These are phyloP conservation scores for Rhea americana DNA, from an alignment of 2,113 vertebrate genomes.

Conservation along the genomic window DNA sequence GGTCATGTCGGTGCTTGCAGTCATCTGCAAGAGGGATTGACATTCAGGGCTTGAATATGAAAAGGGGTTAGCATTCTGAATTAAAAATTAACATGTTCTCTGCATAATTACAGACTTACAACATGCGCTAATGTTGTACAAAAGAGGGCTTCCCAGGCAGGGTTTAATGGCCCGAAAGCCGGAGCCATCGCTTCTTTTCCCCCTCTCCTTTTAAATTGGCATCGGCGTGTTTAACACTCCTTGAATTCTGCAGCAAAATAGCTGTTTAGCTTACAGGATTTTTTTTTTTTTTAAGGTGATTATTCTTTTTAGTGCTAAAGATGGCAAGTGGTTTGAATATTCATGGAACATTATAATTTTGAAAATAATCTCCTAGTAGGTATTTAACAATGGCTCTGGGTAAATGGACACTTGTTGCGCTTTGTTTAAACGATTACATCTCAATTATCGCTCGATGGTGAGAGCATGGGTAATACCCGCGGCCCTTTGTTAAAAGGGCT, in stretches of 20 bases:
- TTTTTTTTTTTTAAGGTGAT: constrained; percentile 5
- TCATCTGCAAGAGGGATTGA: neutral
- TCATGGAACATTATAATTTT: constrained; percentile 44
- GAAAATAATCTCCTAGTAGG: constrained; percentile 48
- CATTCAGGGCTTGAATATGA: neutral
- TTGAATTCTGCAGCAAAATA: constrained; percentile 17
- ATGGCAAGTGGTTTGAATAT: constrained; percentile 50
- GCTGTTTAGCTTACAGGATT: constrained; percentile 28
- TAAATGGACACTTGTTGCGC: constrained; percentile 73
- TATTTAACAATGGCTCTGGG: constrained; percentile 51
- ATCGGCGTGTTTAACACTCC: constrained; percentile 1
- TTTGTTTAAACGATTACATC: constrained; percentile 64
- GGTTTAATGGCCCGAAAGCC: neutral
- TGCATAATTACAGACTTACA: constrained; percentile 32
- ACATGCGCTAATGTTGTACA: neutral
- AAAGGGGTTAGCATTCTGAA: constrained; percentile 22
- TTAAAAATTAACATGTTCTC: constrained; percentile 49
- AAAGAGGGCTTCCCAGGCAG: constrained; percentile 22
- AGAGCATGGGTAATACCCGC: constrained; percentile 55
- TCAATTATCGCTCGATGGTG: constrained; percentile 51
- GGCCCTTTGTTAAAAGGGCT: constrained; percentile 36
- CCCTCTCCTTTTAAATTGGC: neutral
- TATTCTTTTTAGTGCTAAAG: constrained; percentile 21
- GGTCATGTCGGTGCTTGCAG: neutral
- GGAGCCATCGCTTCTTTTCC: neutral